Evolutionary conservation across 2,888 invertebrate species (phyloP), one percentile per base, ranked within the genome.

Genomic region (Ephialtes manifestator): DNA sequence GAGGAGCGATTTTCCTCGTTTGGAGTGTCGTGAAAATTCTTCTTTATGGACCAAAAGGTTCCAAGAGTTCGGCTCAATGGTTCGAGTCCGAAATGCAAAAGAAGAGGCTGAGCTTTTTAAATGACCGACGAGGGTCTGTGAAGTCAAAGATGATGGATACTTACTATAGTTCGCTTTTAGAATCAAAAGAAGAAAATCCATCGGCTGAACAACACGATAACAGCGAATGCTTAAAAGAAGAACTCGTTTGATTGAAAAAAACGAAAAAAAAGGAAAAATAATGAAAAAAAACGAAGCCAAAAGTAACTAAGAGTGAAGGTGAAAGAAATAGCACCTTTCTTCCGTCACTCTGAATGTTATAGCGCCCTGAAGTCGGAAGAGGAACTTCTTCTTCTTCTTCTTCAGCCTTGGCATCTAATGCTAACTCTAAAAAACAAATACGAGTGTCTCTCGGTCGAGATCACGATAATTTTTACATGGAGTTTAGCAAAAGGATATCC

Each of bases 1-100:
- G 95, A 0, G 95, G 96, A 0, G 95, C 95, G 0, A 88, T 95
- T 0, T 93, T 96, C 43, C 93, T 96, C 11, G 92, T 96, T 0
- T 93, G 96, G 65, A 93, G 95, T 13, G 93, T 96, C 0, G 79
- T 90, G 7, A 94, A 92, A 58, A 92, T 94, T 67, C 85, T 94
- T 0, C 85, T 91, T 13, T 85, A 91, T 81, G 89, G 88, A 5
- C 91, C 92, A 3, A 88, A 90, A 60, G 81, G 83, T 11, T 8
- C 63, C 0, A 60, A 28, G 18, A 81, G 81, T 0, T 75, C 89
- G 7, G 87, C 83, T 0, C 90, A 91, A 48, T 93, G 93, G 93
- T 70, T 90, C 18, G 92, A 92, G 18, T 79, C 89, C 2, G 92
- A 93, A 70, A 88, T 92, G 78, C 90, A 91, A 63, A 91, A 87